Base-by-base conservation (phyloP, 2,888 invertebrate species). In the Ganaspis brasiliensis region DNA sequence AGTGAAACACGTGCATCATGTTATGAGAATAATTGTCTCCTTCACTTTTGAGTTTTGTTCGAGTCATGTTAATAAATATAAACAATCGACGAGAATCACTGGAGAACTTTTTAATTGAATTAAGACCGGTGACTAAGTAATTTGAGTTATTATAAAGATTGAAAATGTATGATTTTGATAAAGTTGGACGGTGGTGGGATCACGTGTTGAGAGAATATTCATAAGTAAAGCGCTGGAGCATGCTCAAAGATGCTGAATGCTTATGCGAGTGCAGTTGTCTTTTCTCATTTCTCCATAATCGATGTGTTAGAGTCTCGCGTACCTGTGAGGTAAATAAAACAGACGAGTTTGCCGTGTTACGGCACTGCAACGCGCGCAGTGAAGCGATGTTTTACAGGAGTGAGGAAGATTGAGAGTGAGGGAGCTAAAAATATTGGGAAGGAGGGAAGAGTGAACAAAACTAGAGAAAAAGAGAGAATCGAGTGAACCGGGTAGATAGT, bases 271-370 rank as follows among this genome's bases (percentile, higher is more conserved):
- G 74, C 79, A 78, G 75, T 78, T 81, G 77, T 77, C 74, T 81
- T 79, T 79, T 77, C 81, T n/a, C 71, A 78, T 75, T 73, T 67
- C 63, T 80, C 74, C 59, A 76, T 79, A 72, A 73, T 76, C 72
- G 85, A 83, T 83, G 86, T 84, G 85, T 84, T 85, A 80, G 78
- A 75, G 76, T 74, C 73, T 78, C 63, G 83, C 85, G 90, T 90
- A 91, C 91, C 91, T 91, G 90, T 91, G 91, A 90, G 90, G 90
- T 91, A 91, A 91, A 90, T 90, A 89, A 89, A 89, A 88, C 87
- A 89, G 87, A 88, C 87, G 82, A 77, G 86, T 79, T 84, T 84
- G 86, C 81, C 88, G 87, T 89, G 89, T 91, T 91, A 91, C 90
- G 88, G 90, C 90, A 91, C 90, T 89, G 89, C 89, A 88, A 88